These are phyloP conservation scores for Chaetophractus vellerosus DNA, from an alignment of 2,797 vertebrate genomes.

Conservation along the genomic window DNA sequence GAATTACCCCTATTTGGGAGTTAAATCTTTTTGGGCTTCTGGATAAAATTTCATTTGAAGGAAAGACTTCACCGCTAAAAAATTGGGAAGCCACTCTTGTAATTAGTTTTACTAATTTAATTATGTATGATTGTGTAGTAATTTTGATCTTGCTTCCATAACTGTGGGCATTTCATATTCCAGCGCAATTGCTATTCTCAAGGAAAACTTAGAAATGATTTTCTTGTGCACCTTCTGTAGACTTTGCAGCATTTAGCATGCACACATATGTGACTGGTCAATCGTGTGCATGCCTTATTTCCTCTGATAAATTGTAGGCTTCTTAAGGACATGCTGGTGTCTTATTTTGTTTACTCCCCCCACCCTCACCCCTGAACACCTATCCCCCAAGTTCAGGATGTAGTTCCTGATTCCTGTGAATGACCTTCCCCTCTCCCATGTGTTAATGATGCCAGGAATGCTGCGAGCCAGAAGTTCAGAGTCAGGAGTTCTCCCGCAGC, in stretches of 20 bases:
- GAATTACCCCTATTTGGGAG: too few relatives aligned
- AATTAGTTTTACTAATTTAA: constrained; percentile 43
- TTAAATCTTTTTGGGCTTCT: constrained; percentile 1
- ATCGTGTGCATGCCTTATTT: not conserved
- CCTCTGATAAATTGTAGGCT: constrained; percentile 1
- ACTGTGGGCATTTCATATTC: constrained; percentile 25
- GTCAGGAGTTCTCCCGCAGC: not conserved
- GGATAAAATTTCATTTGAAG: not conserved
- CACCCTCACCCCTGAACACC: not conserved
- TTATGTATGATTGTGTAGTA: not conserved
- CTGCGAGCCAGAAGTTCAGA: not conserved
- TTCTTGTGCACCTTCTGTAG: not conserved
- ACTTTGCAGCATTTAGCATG: not conserved
- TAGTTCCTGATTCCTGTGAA: not conserved
- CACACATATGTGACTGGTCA: not conserved
- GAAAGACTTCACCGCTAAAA: not conserved
- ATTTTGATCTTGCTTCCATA: not conserved
- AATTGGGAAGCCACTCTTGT: not conserved
- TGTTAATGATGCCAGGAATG: not conserved
- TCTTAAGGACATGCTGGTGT: not conserved
- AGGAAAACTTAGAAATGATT: constrained; percentile 44
- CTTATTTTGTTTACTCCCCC: not conserved
- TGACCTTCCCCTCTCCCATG: not conserved
- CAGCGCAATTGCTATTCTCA: not conserved
- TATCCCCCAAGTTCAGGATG: not conserved